Base-by-base conservation (phyloP, 2,797 vertebrate species). In the Characodon lateralis region DNA sequence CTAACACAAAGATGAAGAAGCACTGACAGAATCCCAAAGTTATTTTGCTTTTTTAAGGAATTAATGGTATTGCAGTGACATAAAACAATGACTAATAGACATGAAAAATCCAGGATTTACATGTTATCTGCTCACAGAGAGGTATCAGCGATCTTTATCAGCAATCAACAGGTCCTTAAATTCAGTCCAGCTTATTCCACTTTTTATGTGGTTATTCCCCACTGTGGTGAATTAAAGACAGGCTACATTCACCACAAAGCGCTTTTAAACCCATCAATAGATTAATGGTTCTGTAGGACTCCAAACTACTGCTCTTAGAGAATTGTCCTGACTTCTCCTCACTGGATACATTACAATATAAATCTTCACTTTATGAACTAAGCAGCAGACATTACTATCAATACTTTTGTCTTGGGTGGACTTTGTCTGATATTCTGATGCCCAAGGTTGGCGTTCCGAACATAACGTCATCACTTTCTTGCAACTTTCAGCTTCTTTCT, bases 401-500 rank as follows among this genome's bases (percentile, higher is more conserved):
- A 12, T 46, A 8, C 66, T 48, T 69, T 69, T 63, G n/a, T 48
- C 6, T 43, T 69, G 12, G 12, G 14, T 48, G 24, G 6, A 48
- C 2, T 69, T 69, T 53, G 16, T 53, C 18, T 6, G 5, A 9
- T n/a, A 46, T 7, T 48, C 41, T 41, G 41, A 46, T 46, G n/a
- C 10, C 4, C 24, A 13, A 58, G 58, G 14, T 18, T 63, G 26
- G 66, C 26, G 41, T 46, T 41, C 7, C 66, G 46, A 70, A 16
- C 66, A 46, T 70, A 26, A 70, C n/a, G 43, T 70, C n/a, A 70
- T 46, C 43, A n/a, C n/a, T 70, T 6, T 53, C 18, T 53, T 53
- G 14, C 50, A 51, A 20, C 51, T 53, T 70, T 70, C 66, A 70
- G 66, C 66, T 70, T 13, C n/a, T 70, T 70, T 70, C 66, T 48